Evolutionary conservation across 2,113 vertebrate species (phyloP).

Genomic region (Rhabdornis inornatus): DNA sequence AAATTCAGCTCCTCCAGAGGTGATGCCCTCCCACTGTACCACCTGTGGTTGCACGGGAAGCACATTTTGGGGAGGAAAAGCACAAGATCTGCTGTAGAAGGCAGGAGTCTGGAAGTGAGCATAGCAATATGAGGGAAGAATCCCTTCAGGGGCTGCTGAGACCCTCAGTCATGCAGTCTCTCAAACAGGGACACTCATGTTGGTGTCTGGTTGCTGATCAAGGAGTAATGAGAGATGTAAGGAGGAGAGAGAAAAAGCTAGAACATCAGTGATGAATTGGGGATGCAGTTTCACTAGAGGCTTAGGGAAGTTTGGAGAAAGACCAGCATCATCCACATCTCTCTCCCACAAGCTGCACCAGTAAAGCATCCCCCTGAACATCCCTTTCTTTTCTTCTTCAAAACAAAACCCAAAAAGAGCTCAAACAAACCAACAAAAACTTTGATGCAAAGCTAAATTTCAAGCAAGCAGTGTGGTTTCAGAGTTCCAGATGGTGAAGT

Average conservation of each 20-base stretch:
- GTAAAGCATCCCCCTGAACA: neutral
- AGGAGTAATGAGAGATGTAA: neutral
- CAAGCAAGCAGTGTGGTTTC: neutral
- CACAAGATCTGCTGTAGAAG: neutral
- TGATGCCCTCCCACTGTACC: neutral
- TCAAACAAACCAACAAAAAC: neutral
- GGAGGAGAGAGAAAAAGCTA: neutral
- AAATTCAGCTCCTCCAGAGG: neutral
- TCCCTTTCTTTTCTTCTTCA: neutral
- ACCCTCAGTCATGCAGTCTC: neutral
- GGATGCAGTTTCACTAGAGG: neutral
- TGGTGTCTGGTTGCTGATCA: neutral
- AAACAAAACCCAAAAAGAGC: neutral
- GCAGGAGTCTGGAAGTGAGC: neutral
- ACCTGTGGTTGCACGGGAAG: neutral
- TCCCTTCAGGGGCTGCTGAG: neutral
- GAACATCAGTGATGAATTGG: rapidly evolving
- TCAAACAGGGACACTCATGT: neutral
- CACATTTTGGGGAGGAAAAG: neutral
- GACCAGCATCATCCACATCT: rapidly evolving
- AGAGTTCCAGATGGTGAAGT: neutral
- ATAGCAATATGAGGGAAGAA: neutral
- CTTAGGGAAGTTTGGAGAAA: neutral
- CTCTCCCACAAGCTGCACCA: neutral
- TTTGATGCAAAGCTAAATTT: neutral